A percentile compares a stretch with the other conserved stretches of the same genome.
Evolutionary conservation across 2,113 vertebrate genomes (phyloP).

Genomic region (Cottus gobio): DNA sequence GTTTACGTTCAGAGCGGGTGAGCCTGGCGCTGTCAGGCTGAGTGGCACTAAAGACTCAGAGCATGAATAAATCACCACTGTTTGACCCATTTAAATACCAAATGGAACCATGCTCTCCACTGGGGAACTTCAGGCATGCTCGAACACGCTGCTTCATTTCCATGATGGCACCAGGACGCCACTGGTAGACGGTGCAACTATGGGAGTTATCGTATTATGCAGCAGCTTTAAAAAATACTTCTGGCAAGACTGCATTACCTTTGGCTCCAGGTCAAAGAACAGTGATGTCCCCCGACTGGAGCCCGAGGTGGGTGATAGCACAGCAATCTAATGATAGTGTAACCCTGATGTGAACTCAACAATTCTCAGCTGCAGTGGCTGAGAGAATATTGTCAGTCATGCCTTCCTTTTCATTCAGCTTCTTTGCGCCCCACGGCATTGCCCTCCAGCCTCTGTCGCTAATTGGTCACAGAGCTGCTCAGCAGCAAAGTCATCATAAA

Average conservation of each 20-base stretch:
- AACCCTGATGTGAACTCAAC: constrained; percentile 42
- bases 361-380: constrained; percentile 15
- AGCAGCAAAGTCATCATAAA: constrained; percentile 26
- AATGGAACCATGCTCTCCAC: constrained; percentile 66
- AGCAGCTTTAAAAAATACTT: constrained; percentile 18
- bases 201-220: constrained; percentile 32
- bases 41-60: constrained; percentile 71
- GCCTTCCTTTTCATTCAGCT: constrained; percentile 17
- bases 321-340: constrained; percentile 33
- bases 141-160: constrained; percentile 65
- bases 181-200: constrained; percentile 30
- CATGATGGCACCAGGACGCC: constrained; percentile 55
- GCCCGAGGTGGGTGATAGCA: constrained; percentile 34
- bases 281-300: constrained; percentile 18
- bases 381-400: constrained; percentile 29
- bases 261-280: constrained; percentile 50
- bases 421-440: neutral
- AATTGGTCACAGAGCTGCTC: constrained; percentile 29
- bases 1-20: constrained; percentile 34
- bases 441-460: constrained; percentile 4
- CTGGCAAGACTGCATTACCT: constrained; percentile 33
- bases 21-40: constrained; percentile 63
- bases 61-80: constrained; percentile 83
- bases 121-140: constrained; percentile 60
- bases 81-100: constrained; percentile 84